Percentiles rank a stretch among this genome's conserved stretches.
Evolutionary conservation across 1,140 invertebrate genomes (phyloP).

Genomic region (Formica selysi): DNA sequence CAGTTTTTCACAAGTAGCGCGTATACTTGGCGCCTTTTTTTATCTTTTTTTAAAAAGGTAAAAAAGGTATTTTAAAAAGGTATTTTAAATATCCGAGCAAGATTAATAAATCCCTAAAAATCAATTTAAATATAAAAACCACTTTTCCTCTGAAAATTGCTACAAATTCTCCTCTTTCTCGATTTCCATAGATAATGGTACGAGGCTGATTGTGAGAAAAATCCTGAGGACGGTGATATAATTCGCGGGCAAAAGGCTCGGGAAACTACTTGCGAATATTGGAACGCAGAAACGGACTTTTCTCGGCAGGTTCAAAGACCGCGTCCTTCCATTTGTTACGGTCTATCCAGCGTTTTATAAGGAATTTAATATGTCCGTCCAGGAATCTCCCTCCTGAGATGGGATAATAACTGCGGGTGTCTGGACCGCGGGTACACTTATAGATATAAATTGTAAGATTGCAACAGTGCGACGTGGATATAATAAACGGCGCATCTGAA

Average conservation of each 20-base stretch:
- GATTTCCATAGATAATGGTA: too few species aligned
- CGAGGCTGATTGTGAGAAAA: conserved; percentile 5
- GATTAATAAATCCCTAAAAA: conserved; percentile 4
- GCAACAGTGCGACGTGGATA: conserved; percentile 61
- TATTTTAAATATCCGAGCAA: neutral
- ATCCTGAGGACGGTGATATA: conserved; percentile 15
- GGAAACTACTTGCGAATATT: conserved; percentile 57
- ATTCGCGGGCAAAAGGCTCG: conserved; percentile 53
- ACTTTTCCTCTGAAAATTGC: neutral
- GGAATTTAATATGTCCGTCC: conserved; percentile 68
- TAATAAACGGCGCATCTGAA: conserved; percentile 61
- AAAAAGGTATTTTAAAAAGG: too few species aligned
- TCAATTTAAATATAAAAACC: conserved; percentile 40
- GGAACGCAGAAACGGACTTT: conserved; percentile 56
- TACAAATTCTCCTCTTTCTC: neutral
- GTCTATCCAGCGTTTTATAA: conserved; percentile 63
- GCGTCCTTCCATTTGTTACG: conserved; percentile 63
- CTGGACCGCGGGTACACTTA: conserved; percentile 42
- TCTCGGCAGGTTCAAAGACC: conserved; percentile 58
- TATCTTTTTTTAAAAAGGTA: too few species aligned
- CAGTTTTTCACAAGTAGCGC: too few species aligned
- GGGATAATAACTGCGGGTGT: conserved; percentile 63
- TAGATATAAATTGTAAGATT: conserved; percentile 64
- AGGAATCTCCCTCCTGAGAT: conserved; percentile 34
- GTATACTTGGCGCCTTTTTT: too few species aligned